A percentile compares a stretch with the other conserved stretches of the same genome.
phyloP scores from a whole-genome alignment of 2,113 vertebrate species.

The Colossoma macropomum region DNA sequence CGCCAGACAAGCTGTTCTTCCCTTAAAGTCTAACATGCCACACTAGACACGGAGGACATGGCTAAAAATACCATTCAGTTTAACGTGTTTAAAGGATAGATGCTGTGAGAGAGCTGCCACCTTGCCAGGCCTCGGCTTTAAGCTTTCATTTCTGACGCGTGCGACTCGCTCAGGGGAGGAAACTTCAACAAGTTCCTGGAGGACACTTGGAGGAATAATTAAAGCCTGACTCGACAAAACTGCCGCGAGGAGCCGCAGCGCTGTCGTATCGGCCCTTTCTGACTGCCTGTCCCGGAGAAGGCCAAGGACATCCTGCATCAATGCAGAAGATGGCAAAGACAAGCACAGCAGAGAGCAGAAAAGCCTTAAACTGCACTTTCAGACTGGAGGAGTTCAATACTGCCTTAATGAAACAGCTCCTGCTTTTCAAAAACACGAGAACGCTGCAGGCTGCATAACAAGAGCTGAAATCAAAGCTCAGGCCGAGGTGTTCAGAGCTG shows the following conservation, averaged over 20 bases:
- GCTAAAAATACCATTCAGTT: background rate
- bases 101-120: background rate
- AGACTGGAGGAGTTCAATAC: slow-evolving; percentile 34
- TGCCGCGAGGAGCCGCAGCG: background rate
- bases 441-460: background rate
- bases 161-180: background rate
- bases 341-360: slow-evolving; percentile 17
- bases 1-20: slow-evolving; percentile 9
- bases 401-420: slow-evolving; percentile 16
- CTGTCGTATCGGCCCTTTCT: background rate
- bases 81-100: background rate
- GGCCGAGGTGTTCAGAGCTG: too few relatives aligned
- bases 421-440: slow-evolving; percentile 45
- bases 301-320: background rate
- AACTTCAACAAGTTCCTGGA: slow-evolving; percentile 5
- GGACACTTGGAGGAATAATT: background rate
- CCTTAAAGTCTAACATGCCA: background rate
- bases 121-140: background rate
- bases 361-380: slow-evolving; percentile 61
- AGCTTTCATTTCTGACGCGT: background rate
- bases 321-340: slow-evolving; percentile 19
- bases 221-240: background rate
- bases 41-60: background rate
- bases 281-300: slow-evolving; percentile 2
- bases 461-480: too few relatives aligned